Conservation (phyloP, 1,140 invertebrate species). For the Whitmania pigra region DNA sequence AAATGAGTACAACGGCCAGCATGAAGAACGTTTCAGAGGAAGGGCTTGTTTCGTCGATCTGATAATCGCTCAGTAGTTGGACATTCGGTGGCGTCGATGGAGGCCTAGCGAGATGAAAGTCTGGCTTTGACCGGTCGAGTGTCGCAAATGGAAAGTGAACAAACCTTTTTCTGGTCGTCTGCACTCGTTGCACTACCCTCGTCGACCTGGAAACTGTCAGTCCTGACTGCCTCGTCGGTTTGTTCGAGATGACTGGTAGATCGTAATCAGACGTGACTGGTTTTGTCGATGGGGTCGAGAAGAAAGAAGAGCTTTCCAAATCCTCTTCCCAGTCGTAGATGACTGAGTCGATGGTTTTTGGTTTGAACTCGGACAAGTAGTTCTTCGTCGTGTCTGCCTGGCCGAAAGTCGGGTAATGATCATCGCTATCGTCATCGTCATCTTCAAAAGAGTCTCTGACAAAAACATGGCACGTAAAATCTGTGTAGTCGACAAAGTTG, state of each 20-base stretch:
- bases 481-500: constrained; percentile 1
- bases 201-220: too few species aligned
- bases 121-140: not conserved
- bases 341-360: not conserved
- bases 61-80: not conserved
- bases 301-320: too few species aligned
- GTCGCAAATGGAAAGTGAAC: not conserved
- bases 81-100: not conserved
- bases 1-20: constrained; percentile 1
- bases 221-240: too few species aligned
- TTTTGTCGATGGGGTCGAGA: too few species aligned
- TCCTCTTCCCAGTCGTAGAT: not conserved
- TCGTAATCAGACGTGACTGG: too few species aligned
- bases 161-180: too few species aligned
- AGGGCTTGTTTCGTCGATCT: too few species aligned
- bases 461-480: not conserved
- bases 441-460: not conserved
- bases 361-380: not conserved
- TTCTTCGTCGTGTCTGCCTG: not conserved
- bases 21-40: not conserved
- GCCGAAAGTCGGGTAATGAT: too few species aligned
- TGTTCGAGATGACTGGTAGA: too few species aligned
- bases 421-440: too few species aligned
- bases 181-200: too few species aligned
- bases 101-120: not conserved